Conservation (phyloP, 2,113 vertebrate species). For the Ctenodactylus gundi region DNA sequence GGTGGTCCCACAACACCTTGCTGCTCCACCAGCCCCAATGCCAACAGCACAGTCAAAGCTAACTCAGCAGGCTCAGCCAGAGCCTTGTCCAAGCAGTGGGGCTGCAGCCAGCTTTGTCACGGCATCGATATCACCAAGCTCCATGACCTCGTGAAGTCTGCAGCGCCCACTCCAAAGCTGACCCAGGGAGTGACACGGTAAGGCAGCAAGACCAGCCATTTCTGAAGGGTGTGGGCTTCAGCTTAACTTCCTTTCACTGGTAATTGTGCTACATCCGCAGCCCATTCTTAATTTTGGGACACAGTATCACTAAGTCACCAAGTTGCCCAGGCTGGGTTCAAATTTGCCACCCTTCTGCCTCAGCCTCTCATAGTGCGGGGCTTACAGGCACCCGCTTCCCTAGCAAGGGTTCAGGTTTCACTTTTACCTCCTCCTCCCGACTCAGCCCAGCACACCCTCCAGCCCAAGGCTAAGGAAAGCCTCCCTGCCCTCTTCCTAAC, state of each 20-base stretch:
- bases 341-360: no score
- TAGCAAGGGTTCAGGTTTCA: neutral
- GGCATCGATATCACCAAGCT: neutral
- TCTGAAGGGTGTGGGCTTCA: neutral
- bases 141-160: rapidly evolving
- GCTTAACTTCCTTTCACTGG: neutral
- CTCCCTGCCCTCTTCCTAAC: neutral
- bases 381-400: neutral
- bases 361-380: no score
- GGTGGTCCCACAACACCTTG: neutral
- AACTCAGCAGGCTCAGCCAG: neutral
- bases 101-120: neutral
- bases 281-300: no score
- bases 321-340: no score
- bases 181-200: neutral
- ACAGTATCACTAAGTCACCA: no score
- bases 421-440: neutral
- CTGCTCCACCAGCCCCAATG: neutral
- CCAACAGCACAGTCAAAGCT: neutral
- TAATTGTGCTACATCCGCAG: no score
- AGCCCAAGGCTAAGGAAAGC: neutral
- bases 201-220: neutral
- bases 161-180: neutral
- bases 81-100: neutral
- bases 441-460: neutral